phyloP scores from a whole-genome alignment of 1,140 invertebrate species.

The Atta colombica region DNA sequence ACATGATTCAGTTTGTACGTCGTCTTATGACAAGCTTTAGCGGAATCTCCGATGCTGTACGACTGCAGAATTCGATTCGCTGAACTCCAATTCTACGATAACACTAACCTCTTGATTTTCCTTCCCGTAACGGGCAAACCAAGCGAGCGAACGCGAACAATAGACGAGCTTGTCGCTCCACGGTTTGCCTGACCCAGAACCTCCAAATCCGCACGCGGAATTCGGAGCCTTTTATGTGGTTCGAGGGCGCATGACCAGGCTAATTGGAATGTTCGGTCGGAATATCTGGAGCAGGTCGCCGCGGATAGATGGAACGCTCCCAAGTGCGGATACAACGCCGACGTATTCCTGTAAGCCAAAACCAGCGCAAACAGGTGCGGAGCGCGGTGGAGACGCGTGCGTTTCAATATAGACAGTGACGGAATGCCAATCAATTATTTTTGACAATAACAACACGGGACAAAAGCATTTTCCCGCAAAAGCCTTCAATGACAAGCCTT shows the following conservation, averaged over 20 bases:
- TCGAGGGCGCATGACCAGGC: constrained; percentile 59
- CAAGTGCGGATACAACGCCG: constrained; percentile 33
- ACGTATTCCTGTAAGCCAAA: constrained; percentile 37
- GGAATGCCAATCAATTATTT: constrained; percentile 16
- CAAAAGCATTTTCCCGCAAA: background rate
- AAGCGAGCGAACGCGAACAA: constrained; percentile 56
- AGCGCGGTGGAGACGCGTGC: constrained; percentile 24
- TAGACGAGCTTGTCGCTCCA: constrained; percentile 67
- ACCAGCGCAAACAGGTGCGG: constrained; percentile 44
- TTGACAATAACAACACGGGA: background rate
- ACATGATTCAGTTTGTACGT: constrained; percentile 1
- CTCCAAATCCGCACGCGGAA: constrained; percentile 67
- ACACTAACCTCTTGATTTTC: constrained; percentile 58
- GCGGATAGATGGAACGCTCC: constrained; percentile 64
- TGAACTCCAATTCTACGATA: constrained; percentile 49
- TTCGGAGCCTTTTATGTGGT: constrained; percentile 72
- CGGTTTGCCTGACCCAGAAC: constrained; percentile 39
- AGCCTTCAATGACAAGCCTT: background rate
- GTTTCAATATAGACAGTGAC: background rate
- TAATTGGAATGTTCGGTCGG: constrained; percentile 78
- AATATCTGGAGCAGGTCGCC: constrained; percentile 74
- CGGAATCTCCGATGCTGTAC: constrained; percentile 14
- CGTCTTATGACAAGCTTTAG: constrained; percentile 6
- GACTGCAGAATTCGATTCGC: constrained; percentile 43
- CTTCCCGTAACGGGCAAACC: constrained; percentile 33